phyloP scores from a whole-genome alignment of 2,888 invertebrate species.

The Lamellibrachia satsuma region DNA sequence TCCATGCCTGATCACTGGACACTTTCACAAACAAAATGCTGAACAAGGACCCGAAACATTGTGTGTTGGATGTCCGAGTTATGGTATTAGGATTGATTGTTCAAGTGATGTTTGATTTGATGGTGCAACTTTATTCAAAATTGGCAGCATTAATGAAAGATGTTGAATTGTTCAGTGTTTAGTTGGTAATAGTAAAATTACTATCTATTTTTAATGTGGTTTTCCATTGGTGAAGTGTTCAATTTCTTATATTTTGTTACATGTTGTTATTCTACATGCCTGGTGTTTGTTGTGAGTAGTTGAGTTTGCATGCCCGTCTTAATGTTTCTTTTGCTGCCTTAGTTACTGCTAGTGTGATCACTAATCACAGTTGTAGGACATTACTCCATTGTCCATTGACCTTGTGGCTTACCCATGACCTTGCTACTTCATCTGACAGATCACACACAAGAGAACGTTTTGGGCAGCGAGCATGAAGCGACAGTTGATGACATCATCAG shows the following conservation, averaged over 20 bases:
- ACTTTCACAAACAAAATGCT: too few relatives aligned
- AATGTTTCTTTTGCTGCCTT: neutral
- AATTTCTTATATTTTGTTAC: too few relatives aligned
- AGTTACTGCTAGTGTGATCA: neutral
- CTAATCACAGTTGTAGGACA: neutral
- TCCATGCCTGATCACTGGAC: too few relatives aligned
- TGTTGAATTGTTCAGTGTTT: neutral
- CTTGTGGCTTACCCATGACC: neutral
- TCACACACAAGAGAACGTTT: slow-evolving; percentile 1
- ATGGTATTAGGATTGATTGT: too few relatives aligned
- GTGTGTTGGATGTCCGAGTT: too few relatives aligned
- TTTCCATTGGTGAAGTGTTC: neutral
- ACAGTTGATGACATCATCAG: slow-evolving; percentile 19
- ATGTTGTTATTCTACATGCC: neutral
- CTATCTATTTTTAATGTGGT: neutral
- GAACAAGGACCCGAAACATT: too few relatives aligned
- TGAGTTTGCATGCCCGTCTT: neutral
- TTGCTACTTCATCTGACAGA: neutral
- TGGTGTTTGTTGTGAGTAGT: neutral
- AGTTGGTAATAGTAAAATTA: neutral
- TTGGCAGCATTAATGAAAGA: too few relatives aligned
- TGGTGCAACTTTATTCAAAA: neutral
- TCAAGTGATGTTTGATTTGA: too few relatives aligned
- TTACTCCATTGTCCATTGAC: neutral
- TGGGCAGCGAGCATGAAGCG: slow-evolving; percentile 26